These are phyloP conservation scores for Cyprinodon brontotheroides DNA, from an alignment of 2,113 vertebrate genomes.

Conservation along the genomic window DNA sequence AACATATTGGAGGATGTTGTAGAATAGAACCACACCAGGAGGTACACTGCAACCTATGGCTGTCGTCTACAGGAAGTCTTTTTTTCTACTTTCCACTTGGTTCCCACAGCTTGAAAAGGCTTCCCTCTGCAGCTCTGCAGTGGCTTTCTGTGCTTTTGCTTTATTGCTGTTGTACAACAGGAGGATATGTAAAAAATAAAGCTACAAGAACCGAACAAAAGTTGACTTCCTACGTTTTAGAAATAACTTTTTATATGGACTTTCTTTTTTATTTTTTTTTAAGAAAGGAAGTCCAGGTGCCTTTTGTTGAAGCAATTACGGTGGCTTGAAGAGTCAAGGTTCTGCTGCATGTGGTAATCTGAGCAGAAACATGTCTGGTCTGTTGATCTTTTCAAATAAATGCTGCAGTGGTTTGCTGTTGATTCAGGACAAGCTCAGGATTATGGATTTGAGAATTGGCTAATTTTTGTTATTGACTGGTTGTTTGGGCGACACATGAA, in stretches of 20 bases:
- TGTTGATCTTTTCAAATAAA: neutral
- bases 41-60: neutral
- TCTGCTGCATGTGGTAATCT: too few species aligned
- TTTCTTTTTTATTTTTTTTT: too few species aligned
- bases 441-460: neutral
- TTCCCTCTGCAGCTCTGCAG: neutral
- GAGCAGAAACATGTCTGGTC: too few species aligned
- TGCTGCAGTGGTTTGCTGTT: too few species aligned
- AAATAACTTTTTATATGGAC: too few species aligned
- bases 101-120: neutral
- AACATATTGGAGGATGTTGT: constrained; percentile 53
- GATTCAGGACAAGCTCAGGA: too few species aligned
- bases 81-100: neutral
- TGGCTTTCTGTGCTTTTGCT: neutral
- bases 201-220: neutral
- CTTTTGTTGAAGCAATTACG: too few species aligned
- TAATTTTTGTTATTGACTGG: neutral
- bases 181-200: neutral
- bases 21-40: constrained; percentile 28
- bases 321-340: too few species aligned
- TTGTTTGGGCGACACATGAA: too few species aligned
- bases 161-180: neutral
- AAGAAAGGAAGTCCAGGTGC: too few species aligned
- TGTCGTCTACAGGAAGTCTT: neutral
- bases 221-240: neutral